Conservation (phyloP, 1,140 invertebrate species). For the Brachionus koreanus region DNA sequence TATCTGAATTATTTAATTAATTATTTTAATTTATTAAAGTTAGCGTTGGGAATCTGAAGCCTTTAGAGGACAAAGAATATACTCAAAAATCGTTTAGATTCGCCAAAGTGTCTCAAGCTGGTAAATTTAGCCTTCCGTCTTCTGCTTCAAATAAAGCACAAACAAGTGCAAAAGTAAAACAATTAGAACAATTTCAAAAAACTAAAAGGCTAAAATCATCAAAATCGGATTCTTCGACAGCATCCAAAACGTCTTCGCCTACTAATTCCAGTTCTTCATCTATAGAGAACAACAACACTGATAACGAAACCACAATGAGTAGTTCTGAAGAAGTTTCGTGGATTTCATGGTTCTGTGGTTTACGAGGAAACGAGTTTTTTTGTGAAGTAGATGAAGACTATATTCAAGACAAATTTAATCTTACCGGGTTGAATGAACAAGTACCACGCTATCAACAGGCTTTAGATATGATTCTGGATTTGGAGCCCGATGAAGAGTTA, state of each 20-base stretch:
- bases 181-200: constrained; percentile 25
- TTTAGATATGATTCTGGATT: constrained; percentile 96
- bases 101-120: constrained; percentile 21
- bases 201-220: constrained; percentile 15
- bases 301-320: constrained; percentile 44
- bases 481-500: constrained; percentile 79
- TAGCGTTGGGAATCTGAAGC: neutral
- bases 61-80: neutral
- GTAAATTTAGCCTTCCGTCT: neutral
- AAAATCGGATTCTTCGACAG: neutral
- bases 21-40: constrained; percentile 10
- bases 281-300: constrained; percentile 27
- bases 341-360: constrained; percentile 99
- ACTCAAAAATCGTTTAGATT: neutral
- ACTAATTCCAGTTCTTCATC: constrained; percentile 22
- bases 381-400: constrained; percentile 99
- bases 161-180: neutral
- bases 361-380: constrained; percentile 98
- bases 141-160: neutral
- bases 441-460: constrained; percentile 99
- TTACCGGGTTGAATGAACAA: constrained; percentile 98
- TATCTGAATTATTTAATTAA: neutral
- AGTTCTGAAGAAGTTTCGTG: constrained; percentile 73
- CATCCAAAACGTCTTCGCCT: constrained; percentile 27
- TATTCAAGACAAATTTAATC: constrained; percentile 99